These are phyloP conservation scores for Sebastes nivosus DNA, from an alignment of 2,797 vertebrate species.

Conservation along the genomic window DNA sequence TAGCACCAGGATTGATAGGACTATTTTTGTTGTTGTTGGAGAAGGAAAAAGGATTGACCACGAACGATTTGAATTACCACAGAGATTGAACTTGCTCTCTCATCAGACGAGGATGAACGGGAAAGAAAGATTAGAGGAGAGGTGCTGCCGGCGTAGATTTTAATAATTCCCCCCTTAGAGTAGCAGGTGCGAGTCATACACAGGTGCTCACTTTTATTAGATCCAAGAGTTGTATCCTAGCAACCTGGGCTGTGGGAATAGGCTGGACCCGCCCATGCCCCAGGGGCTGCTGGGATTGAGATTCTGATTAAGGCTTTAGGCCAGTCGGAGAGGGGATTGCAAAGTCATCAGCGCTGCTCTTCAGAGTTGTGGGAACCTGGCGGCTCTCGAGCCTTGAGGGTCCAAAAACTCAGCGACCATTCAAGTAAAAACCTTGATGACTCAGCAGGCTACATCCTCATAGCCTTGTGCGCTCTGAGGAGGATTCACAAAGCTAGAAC, in stretches of 20 bases:
- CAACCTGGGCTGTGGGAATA: constrained; percentile 70
- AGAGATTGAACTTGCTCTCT: constrained; percentile 42
- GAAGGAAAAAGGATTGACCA: constrained; percentile 8
- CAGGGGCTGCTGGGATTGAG: constrained; percentile 62
- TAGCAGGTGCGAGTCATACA: constrained; percentile 71
- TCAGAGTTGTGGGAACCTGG: constrained; percentile 68
- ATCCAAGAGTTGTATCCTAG: constrained; percentile 69
- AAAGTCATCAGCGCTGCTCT: constrained; percentile 64
- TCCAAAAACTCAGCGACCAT: constrained; percentile 33
- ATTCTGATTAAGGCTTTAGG: constrained; percentile 71
- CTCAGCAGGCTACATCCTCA: constrained; percentile 55
- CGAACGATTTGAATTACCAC: constrained; percentile 37
- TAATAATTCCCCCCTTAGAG: constrained; percentile 57
- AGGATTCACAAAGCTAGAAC: constrained; percentile 29
- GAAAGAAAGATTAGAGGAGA: constrained; percentile 54
- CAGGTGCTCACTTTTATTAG: constrained; percentile 72
- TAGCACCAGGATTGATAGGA: constrained; percentile 23
- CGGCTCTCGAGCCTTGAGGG: constrained; percentile 54
- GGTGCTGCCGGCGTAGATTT: constrained; percentile 57
- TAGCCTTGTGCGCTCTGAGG: constrained; percentile 30
- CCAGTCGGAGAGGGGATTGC: constrained; percentile 59
- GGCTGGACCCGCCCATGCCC: constrained; percentile 54
- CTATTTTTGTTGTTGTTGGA: constrained; percentile 33
- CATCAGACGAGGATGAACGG: constrained; percentile 41
- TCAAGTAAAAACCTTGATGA: constrained; percentile 67